phyloP scores from a whole-genome alignment of 2,797 vertebrate species.

The Characodon lateralis region DNA sequence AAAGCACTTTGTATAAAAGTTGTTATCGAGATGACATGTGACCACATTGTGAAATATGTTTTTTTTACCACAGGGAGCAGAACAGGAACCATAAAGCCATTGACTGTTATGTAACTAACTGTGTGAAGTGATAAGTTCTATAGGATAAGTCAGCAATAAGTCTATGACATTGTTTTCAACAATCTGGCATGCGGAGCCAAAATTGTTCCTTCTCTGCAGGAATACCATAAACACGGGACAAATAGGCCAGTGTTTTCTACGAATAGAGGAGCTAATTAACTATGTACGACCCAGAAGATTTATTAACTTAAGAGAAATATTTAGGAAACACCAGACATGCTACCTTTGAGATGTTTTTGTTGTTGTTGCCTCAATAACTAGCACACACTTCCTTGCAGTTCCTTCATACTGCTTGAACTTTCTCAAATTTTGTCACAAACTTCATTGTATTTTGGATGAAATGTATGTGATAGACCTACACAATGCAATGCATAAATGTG shows the following conservation, averaged over 20 bases:
- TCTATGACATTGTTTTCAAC: conserved; percentile 1
- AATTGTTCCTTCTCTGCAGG: neutral
- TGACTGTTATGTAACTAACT: conserved; percentile 14
- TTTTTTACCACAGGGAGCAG: conserved; percentile 10
- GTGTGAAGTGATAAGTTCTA: neutral
- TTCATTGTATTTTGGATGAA: neutral
- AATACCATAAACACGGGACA: conserved; percentile 10
- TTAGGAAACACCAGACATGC: neutral
- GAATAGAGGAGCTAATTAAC: neutral
- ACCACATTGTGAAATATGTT: conserved; percentile 1
- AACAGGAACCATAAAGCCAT: conserved; percentile 1
- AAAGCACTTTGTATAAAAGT: conserved; percentile 5
- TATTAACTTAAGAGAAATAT: too few relatives aligned
- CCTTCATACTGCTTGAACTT: neutral
- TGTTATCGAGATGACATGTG: conserved; percentile 22
- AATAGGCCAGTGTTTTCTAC: neutral
- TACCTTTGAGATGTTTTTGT: neutral
- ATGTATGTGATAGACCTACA: neutral
- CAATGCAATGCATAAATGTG: neutral
- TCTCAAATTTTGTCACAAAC: too few relatives aligned
- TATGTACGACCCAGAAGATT: neutral
- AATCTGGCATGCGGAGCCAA: neutral
- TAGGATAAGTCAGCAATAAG: neutral
- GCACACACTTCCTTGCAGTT: neutral
- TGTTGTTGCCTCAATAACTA: neutral